Conservation (phyloP, 2,888 invertebrate genomes). For the Zygogramma bicolorata region DNA sequence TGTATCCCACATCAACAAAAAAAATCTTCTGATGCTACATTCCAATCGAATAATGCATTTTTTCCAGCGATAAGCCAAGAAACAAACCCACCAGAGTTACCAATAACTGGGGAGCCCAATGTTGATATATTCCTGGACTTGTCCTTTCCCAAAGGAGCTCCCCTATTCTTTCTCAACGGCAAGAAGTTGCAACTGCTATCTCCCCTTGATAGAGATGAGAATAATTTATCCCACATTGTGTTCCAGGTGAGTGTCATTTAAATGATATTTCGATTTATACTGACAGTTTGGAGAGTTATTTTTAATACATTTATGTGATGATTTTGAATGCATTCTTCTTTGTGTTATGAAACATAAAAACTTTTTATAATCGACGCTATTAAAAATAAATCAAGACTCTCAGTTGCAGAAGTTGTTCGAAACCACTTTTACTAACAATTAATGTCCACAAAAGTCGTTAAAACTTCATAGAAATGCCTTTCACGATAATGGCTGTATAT, state of each 20-base stretch:
- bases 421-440: not conserved
- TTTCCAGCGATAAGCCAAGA: constrained; percentile 77
- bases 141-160: constrained; percentile 83
- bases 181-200: constrained; percentile 83
- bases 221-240: constrained; percentile 88
- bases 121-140: constrained; percentile 83
- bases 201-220: constrained; percentile 87
- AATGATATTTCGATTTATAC: not conserved
- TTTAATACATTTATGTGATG: no score
- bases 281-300: no score
- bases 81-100: constrained; percentile 83
- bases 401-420: not conserved
- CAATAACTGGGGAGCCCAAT: constrained; percentile 85
- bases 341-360: not conserved
- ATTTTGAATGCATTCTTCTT: not conserved
- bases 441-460: not conserved
- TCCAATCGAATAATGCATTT: no score
- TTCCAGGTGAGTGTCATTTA: constrained; percentile 75
- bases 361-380: not conserved
- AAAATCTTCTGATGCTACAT: no score
- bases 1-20: no score
- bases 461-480: not conserved
- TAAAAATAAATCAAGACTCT: not conserved
- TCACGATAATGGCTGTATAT: not conserved
- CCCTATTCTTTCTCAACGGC: constrained; percentile 84